Percentiles rank a stretch among this genome's conserved stretches.
Conservation (phyloP, 2,888 invertebrate genomes). For the Chaetogeoica ovagalla region DNA sequence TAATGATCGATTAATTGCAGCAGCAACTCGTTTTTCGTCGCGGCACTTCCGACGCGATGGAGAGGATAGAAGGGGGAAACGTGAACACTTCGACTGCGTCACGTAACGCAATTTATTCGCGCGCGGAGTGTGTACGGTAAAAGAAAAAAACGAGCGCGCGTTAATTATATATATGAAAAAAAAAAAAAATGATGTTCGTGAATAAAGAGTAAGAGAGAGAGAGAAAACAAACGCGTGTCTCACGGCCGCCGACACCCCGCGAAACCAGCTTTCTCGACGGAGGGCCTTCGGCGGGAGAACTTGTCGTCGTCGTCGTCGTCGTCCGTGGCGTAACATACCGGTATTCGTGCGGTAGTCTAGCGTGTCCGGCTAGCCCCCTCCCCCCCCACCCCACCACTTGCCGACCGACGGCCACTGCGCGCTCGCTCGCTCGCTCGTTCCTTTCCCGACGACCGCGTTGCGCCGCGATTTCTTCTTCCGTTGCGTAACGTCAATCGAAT, state of each 20-base stretch:
- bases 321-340: slow-evolving; percentile 52
- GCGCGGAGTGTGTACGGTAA: too few relatives aligned
- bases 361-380: too few relatives aligned
- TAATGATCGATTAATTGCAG: too few relatives aligned
- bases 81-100: too few relatives aligned
- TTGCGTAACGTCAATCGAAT: slow-evolving; percentile 17
- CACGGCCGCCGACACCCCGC: slow-evolving; percentile 51
- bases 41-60: too few relatives aligned
- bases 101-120: too few relatives aligned
- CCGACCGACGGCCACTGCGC: background rate
- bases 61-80: too few relatives aligned
- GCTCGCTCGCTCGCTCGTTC: background rate
- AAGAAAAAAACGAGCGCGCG: too few relatives aligned
- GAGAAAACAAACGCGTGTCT: slow-evolving; percentile 4
- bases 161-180: too few relatives aligned
- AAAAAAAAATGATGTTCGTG: too few relatives aligned
- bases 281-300: slow-evolving; percentile 22
- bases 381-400: background rate
- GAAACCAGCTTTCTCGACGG: slow-evolving; percentile 49
- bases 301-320: slow-evolving; percentile 34
- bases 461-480: slow-evolving; percentile 51
- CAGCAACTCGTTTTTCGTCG: too few relatives aligned
- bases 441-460: background rate
- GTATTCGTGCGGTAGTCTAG: background rate
- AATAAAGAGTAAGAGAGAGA: too few relatives aligned